phyloP scores from a whole-genome alignment of 2,888 invertebrate species.

The Drosophila birchii region DNA sequence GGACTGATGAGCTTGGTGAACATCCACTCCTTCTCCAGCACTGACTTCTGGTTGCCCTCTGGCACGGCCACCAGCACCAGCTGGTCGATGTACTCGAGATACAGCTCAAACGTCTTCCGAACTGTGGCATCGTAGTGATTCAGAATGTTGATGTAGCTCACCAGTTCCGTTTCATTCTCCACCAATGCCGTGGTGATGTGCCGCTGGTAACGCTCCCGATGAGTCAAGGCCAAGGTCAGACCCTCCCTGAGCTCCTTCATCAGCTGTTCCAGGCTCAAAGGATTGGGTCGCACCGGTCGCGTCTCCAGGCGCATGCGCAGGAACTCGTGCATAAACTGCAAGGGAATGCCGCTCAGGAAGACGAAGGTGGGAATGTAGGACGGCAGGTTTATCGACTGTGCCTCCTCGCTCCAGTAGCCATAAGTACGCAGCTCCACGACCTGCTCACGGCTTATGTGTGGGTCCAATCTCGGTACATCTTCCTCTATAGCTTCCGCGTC shows the following conservation, averaged over 20 bases:
- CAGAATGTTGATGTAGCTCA: conserved; percentile 87
- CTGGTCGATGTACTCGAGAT: conserved; percentile 93
- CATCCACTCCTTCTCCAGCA: conserved; percentile 94
- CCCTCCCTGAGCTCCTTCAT: conserved; percentile 96
- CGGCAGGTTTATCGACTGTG: conserved; percentile 91
- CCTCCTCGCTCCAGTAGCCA: conserved; percentile 92
- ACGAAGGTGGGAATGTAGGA: conserved; percentile 94
- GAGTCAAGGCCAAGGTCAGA: conserved; percentile 91
- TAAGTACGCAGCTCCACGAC: conserved; percentile 85
- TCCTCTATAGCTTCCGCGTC: conserved; percentile 85
- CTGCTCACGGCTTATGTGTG: conserved; percentile 83
- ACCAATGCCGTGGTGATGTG: conserved; percentile 87
- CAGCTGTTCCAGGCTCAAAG: conserved; percentile 93
- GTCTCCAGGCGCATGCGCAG: conserved; percentile 93
- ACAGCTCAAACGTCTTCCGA: conserved; percentile 91
- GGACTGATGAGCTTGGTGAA: conserved; percentile 92
- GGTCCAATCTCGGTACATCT: conserved; percentile 82
- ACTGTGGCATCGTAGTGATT: conserved; percentile 92
- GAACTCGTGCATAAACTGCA: conserved; percentile 97
- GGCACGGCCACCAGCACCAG: conserved; percentile 88
- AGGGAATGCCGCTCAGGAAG: conserved; percentile 92
- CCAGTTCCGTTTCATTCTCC: conserved; percentile 85
- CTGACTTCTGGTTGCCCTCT: conserved; percentile 87
- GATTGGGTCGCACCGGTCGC: conserved; percentile 92
- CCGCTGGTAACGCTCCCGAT: conserved; percentile 90